Conservation (phyloP, 2,888 invertebrate genomes). For the Lasioglossum leucozonium region DNA sequence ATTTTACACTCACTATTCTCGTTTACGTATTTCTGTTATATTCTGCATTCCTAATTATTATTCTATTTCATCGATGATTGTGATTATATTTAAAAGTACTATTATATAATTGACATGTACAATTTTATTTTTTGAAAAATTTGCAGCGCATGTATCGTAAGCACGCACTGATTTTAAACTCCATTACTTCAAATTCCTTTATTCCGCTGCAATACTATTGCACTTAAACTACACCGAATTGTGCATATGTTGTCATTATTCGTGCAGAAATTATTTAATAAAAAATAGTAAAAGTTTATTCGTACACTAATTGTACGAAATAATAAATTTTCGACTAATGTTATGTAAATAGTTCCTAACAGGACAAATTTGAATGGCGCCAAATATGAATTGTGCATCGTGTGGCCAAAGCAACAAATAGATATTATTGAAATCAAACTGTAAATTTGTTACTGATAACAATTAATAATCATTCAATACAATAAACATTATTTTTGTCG, state of each 20-base stretch:
- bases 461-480: background rate
- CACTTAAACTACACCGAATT: background rate
- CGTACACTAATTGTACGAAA: background rate
- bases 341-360: background rate
- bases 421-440: background rate
- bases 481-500: conserved; percentile 1
- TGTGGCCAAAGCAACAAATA: too few species aligned
- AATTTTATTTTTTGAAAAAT: background rate
- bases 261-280: background rate
- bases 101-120: background rate
- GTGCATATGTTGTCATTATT: background rate
- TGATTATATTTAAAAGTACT: background rate
- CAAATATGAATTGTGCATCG: background rate
- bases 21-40: background rate
- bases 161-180: background rate
- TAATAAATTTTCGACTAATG: background rate
- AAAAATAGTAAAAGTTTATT: background rate
- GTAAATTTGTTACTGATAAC: background rate
- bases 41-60: background rate
- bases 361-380: background rate
- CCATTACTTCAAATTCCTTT: background rate
- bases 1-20: background rate
- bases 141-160: background rate
- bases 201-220: background rate
- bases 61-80: too few species aligned